These are phyloP conservation scores for Nothocercus nigrocapillus DNA, from an alignment of 2,113 vertebrate species.

Conservation along the genomic window DNA sequence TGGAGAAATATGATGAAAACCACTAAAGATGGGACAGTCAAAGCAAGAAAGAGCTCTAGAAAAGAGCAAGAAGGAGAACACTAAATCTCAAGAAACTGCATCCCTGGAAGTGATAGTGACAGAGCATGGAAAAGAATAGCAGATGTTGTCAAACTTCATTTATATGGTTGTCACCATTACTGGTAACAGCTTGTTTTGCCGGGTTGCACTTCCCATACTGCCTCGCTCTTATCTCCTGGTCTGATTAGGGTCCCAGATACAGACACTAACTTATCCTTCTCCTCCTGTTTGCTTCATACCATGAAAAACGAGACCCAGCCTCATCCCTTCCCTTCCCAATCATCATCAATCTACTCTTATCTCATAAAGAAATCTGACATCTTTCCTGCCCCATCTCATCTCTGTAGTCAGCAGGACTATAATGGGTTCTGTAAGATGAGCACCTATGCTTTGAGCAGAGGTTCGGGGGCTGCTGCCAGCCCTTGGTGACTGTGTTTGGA, in stretches of 20 bases:
- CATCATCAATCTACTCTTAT: neutral
- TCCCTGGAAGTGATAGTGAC: neutral
- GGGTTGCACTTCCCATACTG: neutral
- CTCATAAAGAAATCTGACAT: neutral
- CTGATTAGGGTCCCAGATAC: neutral
- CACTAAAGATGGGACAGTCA: neutral
- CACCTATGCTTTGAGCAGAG: neutral
- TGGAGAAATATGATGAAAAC: neutral
- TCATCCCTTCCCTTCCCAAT: no score
- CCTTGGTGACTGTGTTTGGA: neutral
- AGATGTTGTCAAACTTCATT: neutral
- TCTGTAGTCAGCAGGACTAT: neutral
- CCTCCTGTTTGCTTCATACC: neutral
- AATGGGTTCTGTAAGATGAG: neutral
- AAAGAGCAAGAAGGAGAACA: neutral
- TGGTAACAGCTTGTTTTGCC: neutral
- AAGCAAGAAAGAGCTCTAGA: neutral
- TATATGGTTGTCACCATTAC: neutral
- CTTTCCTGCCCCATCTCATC: neutral
- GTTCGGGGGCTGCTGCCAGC: neutral
- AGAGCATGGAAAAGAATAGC: neutral
- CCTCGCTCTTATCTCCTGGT: neutral
- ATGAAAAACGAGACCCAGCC: neutral
- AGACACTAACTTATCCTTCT: neutral
- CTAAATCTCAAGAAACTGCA: neutral